A percentile compares a stretch with the other conserved stretches of the same genome.
Conservation (phyloP, 2,888 invertebrate species). For the Euplexia lucipara region DNA sequence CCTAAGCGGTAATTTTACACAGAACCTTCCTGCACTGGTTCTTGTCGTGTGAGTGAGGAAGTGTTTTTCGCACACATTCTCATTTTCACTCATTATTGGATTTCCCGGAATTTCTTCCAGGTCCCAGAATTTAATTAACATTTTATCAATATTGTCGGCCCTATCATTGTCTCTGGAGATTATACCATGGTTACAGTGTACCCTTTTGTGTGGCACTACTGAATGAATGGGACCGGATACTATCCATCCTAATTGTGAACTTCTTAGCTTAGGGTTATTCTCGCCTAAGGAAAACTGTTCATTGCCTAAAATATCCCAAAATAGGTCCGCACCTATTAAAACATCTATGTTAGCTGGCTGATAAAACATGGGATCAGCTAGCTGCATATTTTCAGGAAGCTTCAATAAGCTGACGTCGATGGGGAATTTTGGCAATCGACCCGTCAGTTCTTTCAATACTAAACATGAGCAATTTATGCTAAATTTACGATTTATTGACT, state of each 20-base stretch:
- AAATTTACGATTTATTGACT: conserved; percentile 3
- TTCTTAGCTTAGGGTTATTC: too few species aligned
- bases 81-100: background rate
- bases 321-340: too few species aligned
- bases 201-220: too few species aligned
- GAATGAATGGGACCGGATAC: conserved; percentile 16
- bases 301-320: too few species aligned
- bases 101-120: too few species aligned
- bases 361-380: too few species aligned
- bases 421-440: too few species aligned
- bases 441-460: conserved; percentile 50
- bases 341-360: conserved; percentile 16
- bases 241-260: conserved; percentile 28
- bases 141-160: conserved; percentile 23
- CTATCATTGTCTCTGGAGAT: background rate
- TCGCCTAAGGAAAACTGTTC: too few species aligned
- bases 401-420: too few species aligned
- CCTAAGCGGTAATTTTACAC: conserved; percentile 41
- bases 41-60: conserved; percentile 46
- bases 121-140: conserved; percentile 31
- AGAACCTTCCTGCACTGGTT: conserved; percentile 45
- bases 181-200: conserved; percentile 28
- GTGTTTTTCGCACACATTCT: conserved; percentile 50
- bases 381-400: too few species aligned
- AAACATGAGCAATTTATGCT: conserved; percentile 27